Base-by-base conservation (phyloP, 2,113 vertebrate species). In the Stictonetta naevosa region DNA sequence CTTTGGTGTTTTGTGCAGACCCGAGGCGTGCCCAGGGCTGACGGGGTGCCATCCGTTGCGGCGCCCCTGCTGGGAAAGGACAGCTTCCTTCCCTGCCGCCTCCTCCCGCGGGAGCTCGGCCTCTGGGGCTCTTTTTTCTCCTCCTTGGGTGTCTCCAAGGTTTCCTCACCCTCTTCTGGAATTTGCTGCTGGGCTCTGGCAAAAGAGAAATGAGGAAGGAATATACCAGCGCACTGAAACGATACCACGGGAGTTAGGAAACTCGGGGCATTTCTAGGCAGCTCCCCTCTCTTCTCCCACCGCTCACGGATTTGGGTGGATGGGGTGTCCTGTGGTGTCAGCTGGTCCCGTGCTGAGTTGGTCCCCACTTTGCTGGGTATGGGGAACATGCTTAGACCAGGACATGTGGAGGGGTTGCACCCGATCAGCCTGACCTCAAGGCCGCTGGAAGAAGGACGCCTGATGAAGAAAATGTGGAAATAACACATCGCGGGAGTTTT, bases 231-330 rank as follows among this genome's bases (percentile, higher is more conserved):
- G 8, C 12, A 26, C 12, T 21, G 4, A 7, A 56, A 19, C 11
- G 28, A 0, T 2, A 8, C 13, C 28, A 1, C 19, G 9, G 29
- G 18, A 50, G 38, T 34, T 29, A 4, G 20, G 26, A 15, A 29
- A n/a, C 18, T 6, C 13, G 33, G 64, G 2, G 13, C 15, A 19
- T 73, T 63, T 40, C 44, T 5, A 13, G 26, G 52, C 42, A 75
- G 68, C 34, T 31, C 44, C 9, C 48, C n/a, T 6, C 44, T 23
- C 53, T 67, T 34, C 82, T 31, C n/a, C 36, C 18, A 58, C 20
- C 3, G 1, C 25, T 46, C 44, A 3, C n/a, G 59, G 18, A 10
- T 2, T 40, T 2, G 34, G 55, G 10, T 13, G 50, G 36, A 14
- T 13, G 38, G 38, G 18, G 13, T 44, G 58, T 25, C 68, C 48